phyloP scores from a whole-genome alignment of 2,113 vertebrate genomes.

The Tamias sibiricus region DNA sequence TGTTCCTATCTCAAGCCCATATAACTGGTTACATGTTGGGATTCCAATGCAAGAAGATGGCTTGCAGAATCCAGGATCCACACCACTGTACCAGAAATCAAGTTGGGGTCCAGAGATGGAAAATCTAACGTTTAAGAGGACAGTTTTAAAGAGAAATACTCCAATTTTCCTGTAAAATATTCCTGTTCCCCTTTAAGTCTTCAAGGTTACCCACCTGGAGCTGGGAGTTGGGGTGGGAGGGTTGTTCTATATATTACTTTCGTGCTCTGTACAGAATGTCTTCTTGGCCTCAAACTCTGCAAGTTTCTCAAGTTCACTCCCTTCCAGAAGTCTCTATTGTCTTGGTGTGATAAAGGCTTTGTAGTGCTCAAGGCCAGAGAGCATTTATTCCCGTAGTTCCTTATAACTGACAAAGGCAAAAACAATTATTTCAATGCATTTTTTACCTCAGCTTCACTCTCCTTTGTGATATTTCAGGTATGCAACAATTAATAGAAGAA shows the following conservation, averaged over 20 bases:
- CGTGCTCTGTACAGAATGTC: neutral
- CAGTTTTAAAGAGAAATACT: constrained; percentile 1
- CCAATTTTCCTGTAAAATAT: neutral
- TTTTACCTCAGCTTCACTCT: constrained; percentile 53
- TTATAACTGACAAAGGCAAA: constrained; percentile 43
- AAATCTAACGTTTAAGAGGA: neutral
- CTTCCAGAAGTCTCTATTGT: constrained; percentile 62
- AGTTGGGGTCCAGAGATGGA: neutral
- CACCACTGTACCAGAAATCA: neutral
- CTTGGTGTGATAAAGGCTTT: constrained; percentile 45
- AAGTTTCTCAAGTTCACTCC: constrained; percentile 66
- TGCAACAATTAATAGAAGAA: constrained; percentile 76
- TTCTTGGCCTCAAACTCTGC: constrained; percentile 30
- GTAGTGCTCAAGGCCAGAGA: constrained; percentile 65
- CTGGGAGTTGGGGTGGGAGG: neutral
- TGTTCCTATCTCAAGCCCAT: neutral
- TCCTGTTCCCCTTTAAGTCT: constrained; percentile 46
- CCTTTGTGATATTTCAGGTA: constrained; percentile 68
- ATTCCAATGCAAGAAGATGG: neutral
- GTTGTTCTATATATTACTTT: constrained; percentile 13
- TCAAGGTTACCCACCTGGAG: neutral
- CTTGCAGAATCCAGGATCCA: neutral
- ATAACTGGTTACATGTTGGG: neutral
- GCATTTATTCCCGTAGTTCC: constrained; percentile 81
- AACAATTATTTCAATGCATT: constrained; percentile 57